phyloP scores from a whole-genome alignment of 2,797 vertebrate genomes.

The Sebastes matsubarae region DNA sequence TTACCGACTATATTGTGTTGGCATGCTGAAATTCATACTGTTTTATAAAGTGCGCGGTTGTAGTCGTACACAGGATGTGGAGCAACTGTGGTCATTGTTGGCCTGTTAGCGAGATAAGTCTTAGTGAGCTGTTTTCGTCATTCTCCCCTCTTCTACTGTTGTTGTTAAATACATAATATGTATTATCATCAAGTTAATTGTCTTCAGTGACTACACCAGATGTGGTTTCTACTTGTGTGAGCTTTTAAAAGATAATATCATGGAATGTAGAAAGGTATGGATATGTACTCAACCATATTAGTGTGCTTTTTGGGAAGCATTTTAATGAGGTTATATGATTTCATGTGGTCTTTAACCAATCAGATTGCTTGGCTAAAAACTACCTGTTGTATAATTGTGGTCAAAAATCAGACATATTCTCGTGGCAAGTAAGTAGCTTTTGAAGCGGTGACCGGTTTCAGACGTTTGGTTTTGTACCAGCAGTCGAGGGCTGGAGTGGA shows the following conservation, averaged over 20 bases:
- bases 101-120: not conserved
- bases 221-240: not conserved
- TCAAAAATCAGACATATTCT: constrained; percentile 7
- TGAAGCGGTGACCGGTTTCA: constrained; percentile 30
- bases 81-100: too few species aligned
- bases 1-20: not conserved
- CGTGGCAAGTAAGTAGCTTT: not conserved
- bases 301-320: not conserved
- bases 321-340: not conserved
- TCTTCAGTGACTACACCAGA: not conserved
- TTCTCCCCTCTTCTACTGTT: not conserved
- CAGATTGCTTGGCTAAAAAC: constrained; percentile 12
- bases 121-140: not conserved
- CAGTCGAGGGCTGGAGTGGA: constrained; percentile 40
- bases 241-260: not conserved
- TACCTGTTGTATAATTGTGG: constrained; percentile 8
- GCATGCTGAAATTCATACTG: not conserved
- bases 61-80: too few species aligned
- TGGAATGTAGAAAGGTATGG: not conserved
- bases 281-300: not conserved
- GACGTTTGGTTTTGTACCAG: constrained; percentile 35
- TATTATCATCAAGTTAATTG: not conserved
- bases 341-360: not conserved
- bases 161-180: not conserved
- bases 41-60: not conserved